Evolutionary conservation across 1,140 invertebrate species (phyloP).

Genomic region (Aphaenogaster ashmeadi): DNA sequence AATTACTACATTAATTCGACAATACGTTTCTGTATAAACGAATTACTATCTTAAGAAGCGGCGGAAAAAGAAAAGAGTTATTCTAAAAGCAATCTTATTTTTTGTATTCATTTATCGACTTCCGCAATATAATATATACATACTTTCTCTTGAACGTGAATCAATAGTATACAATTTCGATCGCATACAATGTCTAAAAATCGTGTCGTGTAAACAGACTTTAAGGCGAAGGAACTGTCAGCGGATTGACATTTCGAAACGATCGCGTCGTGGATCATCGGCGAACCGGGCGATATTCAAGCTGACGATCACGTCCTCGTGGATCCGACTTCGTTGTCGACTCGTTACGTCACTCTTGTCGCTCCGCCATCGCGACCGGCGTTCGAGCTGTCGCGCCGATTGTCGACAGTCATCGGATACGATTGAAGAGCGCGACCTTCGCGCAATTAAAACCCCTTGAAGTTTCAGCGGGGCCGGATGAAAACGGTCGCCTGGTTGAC

Average conservation of each 20-base stretch:
- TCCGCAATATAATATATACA: not conserved
- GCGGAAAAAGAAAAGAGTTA: not conserved
- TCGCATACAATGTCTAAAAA: conserved; percentile 36
- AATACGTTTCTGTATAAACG: not conserved
- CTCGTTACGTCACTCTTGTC: conserved; percentile 81
- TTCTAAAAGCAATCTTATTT: not conserved
- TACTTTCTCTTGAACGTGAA: conserved; percentile 24
- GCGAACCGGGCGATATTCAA: conserved; percentile 40
- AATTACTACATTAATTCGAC: not conserved
- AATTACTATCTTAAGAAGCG: not conserved
- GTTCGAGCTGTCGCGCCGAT: conserved; percentile 73
- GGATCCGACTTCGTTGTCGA: conserved; percentile 76
- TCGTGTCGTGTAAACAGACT: conserved; percentile 55
- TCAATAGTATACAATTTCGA: conserved; percentile 26
- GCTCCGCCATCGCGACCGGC: conserved; percentile 71
- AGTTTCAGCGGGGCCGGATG: conserved; percentile 73
- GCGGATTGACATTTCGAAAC: conserved; percentile 64
- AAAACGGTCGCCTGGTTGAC: conserved; percentile 73
- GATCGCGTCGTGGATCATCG: conserved; percentile 55
- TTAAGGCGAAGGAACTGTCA: conserved; percentile 64
- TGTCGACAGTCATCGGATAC: conserved; percentile 80
- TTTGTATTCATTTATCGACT: not conserved
- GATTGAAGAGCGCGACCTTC: conserved; percentile 82
- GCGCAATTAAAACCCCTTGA: conserved; percentile 84
- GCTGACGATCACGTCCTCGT: conserved; percentile 58